Base-by-base conservation (phyloP, 1,140 invertebrate species). In the Lepidurus arcticus region DNA sequence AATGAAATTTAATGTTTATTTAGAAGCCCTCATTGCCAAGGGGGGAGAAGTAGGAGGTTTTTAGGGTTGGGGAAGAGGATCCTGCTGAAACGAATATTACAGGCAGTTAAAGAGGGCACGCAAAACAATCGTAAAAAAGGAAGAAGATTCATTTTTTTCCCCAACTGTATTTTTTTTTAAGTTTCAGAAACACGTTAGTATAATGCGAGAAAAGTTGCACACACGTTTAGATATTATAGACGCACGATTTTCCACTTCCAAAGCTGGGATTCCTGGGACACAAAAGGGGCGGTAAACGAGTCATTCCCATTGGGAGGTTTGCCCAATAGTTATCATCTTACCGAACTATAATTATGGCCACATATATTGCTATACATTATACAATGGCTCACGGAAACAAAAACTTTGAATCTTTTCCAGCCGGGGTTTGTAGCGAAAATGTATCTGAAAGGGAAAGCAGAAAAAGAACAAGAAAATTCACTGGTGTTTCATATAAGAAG, bases 221-320 rank as follows among this genome's bases (percentile, higher is more conserved):
- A 65, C 8, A 65, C 16, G 53, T 65, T 65, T n/a, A 21, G 21
- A 1, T 21, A 65, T 65, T 65, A 16, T 65, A 21, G 1, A 65
- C 53, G 53, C 53, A 65, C 53, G 53, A 65, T 65, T 65, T 65
- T 65, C 16, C 21, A 65, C 21, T 65, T 13, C 53, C 53, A 65
- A 65, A 65, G 53, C 53, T 65, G 9, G 53, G 53, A 21, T n/a
- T 65, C 21, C 53, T 7, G n/a, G 53, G 53, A 65, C 53, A 65
- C 53, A 65, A 65, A 65, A 65, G 53, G 53, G 53, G 53, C 53
- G 53, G 53, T 65, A 65, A 65, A 16, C 53, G 53, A 65, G 34
- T n/a, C 53, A 65, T 65, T 65, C 53, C 53, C 53, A 65, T 65
- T 65, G 16, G 53, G 53, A 65, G 53, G 53, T 65, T 65, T 65